Percentiles rank a stretch among this genome's conserved stretches.
phyloP scores from a whole-genome alignment of 2,888 invertebrate species.

The Nemotelus nigrinus region DNA sequence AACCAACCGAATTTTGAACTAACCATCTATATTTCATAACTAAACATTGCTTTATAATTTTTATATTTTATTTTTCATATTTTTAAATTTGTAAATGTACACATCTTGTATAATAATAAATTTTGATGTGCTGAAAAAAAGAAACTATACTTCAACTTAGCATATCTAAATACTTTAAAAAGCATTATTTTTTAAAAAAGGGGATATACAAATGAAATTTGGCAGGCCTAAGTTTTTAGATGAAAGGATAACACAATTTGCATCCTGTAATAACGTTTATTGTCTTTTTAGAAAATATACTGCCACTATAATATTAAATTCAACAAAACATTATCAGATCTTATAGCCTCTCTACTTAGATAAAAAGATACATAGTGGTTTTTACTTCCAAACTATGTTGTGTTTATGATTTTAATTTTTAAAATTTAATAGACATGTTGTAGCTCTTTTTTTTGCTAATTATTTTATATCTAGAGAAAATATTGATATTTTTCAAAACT shows the following conservation, averaged over 20 bases:
- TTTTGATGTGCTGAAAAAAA: no score
- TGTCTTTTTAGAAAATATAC: constrained; percentile 32
- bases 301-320: constrained; percentile 13
- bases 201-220: no score
- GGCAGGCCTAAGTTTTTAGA: not conserved
- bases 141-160: no score
- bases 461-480: not conserved
- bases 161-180: no score
- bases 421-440: not conserved
- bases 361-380: not conserved
- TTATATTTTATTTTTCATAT: no score
- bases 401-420: not conserved
- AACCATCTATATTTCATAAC: no score
- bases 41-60: no score
- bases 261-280: constrained; percentile 16
- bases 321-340: not conserved
- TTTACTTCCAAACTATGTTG: not conserved
- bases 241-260: not conserved
- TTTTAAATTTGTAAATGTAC: no score
- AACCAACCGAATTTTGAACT: no score
- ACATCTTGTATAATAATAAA: no score
- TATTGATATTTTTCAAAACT: not conserved
- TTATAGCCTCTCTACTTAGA: not conserved
- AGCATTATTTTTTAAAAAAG: no score
- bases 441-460: not conserved